These are phyloP conservation scores for Leucophora obtusa DNA, from an alignment of 2,888 invertebrate genomes.

Conservation along the genomic window DNA sequence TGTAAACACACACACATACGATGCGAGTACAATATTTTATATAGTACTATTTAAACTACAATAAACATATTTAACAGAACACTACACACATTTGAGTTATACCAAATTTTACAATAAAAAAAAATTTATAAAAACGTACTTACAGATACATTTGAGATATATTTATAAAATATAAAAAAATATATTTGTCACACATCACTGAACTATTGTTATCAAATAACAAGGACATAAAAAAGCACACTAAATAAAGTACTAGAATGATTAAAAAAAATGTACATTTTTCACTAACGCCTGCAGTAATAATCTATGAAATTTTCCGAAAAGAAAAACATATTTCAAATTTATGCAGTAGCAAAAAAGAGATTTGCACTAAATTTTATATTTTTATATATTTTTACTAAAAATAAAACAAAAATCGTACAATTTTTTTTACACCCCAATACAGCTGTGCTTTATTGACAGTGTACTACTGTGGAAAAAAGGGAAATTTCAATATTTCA, in stretches of 20 bases:
- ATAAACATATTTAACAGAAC: neutral
- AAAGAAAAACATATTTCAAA: too few relatives aligned
- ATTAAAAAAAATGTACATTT: slow-evolving; percentile 26
- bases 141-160: neutral
- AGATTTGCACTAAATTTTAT: neutral
- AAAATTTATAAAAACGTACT: neutral
- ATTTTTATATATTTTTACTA: neutral
- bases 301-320: slow-evolving; percentile 34
- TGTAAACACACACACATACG: neutral
- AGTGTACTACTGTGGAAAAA: slow-evolving; percentile 60
- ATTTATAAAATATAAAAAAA: slow-evolving; percentile 11
- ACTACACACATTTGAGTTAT: neutral
- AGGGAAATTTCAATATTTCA: slow-evolving; percentile 71
- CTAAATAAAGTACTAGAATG: neutral
- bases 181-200: slow-evolving; percentile 35
- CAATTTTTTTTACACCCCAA: neutral
- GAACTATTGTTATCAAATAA: slow-evolving; percentile 25
- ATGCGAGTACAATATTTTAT: neutral
- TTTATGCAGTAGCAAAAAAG: too few relatives aligned
- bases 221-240: neutral
- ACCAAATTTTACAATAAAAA: neutral
- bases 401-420: neutral
- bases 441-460: slow-evolving; percentile 73
- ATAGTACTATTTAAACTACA: neutral
- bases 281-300: slow-evolving; percentile 17